Conservation (phyloP, 2,797 vertebrate genomes). For the Arnoldichthys spilopterus region DNA sequence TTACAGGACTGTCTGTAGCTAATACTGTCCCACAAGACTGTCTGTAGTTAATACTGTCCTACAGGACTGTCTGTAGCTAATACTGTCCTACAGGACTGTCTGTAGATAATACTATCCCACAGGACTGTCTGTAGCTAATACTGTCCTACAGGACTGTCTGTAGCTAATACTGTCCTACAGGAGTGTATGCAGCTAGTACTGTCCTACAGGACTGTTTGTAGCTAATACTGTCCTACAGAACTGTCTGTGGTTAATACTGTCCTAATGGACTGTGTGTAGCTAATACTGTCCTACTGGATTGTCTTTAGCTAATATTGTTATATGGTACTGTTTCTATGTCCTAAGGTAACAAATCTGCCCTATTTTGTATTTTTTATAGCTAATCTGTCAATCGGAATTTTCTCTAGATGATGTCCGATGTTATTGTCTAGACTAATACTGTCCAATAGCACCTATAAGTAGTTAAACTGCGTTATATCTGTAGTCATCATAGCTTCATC, state of each 20-base stretch:
- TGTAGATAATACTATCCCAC: background rate
- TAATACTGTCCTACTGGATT: background rate
- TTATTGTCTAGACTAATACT: background rate
- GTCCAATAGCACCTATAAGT: background rate
- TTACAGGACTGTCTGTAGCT: background rate
- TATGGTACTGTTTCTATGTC: no score
- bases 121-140: background rate
- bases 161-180: no score
- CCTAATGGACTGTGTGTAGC: background rate
- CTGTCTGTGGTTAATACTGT: background rate
- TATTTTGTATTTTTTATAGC: no score
- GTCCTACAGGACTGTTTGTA: no score
- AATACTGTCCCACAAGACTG: background rate
- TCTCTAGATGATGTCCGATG: background rate
- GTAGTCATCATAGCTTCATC: background rate
- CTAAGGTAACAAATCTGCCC: no score
- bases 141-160: background rate
- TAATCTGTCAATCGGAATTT: no score
- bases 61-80: background rate
- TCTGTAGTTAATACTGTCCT: background rate
- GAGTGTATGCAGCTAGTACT: no score
- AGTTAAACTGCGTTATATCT: no score
- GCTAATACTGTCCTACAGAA: no score
- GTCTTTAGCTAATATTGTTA: background rate
- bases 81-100: background rate